Base-by-base conservation (phyloP, 2,888 invertebrate species). In the Tridacna crocea region DNA sequence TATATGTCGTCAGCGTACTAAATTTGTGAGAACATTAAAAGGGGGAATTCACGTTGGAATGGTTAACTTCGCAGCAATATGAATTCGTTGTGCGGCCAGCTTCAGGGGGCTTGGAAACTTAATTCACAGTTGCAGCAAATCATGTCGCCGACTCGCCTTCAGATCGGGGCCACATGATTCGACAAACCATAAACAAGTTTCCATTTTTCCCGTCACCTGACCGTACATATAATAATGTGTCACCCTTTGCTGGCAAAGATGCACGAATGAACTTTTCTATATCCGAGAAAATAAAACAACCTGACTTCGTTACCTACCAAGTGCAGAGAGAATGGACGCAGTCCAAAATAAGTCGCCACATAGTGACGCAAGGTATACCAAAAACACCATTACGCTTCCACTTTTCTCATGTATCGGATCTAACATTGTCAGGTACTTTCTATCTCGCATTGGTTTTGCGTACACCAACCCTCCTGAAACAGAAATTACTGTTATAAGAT, bases 271-370 rank as follows among this genome's bases (percentile, higher is more conserved):
- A 55, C 2, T 19, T 6, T 55, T 19, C 11, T 19, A 6, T 19
- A 55, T 15, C 19, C 55, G 19, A 19, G 10, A 55, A 15, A 15
- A 19, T 3, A 15, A 6, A 3, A 6, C 19, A 3, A 55, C 55
- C 17, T 15, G 51, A 51, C 51, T 51, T 51, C 27, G 12, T 51
- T 26, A 51, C 61, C 19, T 80, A 93, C 93, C 93, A 17, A 93
- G 80, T 61, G 93, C 93, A 58, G 91, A 90, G 15, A 93, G 88
- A 36, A 93, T 92, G 47, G 93, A 92, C 0, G 93, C 92, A 48
- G 92, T 92, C 93, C 93, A 93, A 82, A 93, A 88, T 12, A 93
- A 72, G 77, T 93, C 93, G 2, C 92, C 93, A 81, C 89, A 92
- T 47, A 93, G 77, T 51, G 92, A 88, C 12, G 92, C 91, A 27